phyloP scores from a whole-genome alignment of 1,140 invertebrate species.

The Babylonia areolata region DNA sequence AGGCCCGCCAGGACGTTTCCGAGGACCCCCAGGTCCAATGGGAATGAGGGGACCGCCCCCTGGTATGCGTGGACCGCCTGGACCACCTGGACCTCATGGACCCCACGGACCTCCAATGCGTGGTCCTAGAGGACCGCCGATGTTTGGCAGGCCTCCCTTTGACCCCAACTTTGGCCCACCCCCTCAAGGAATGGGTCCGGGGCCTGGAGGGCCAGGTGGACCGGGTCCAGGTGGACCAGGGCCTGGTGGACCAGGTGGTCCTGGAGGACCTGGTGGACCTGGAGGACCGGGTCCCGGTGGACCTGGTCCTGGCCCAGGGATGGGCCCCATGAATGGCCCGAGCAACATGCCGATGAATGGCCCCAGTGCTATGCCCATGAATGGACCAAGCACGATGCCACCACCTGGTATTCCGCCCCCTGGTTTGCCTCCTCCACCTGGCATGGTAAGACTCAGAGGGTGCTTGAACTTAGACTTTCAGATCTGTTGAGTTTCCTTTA shows the following conservation, averaged over 20 bases:
- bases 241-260: slow-evolving; percentile 52
- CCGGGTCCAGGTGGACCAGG: background rate
- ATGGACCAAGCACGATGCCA: slow-evolving; percentile 31
- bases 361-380: slow-evolving; percentile 24
- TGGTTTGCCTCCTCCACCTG: slow-evolving; percentile 70
- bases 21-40: slow-evolving; percentile 64
- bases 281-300: background rate
- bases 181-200: slow-evolving; percentile 67
- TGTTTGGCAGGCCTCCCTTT: slow-evolving; percentile 79
- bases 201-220: background rate
- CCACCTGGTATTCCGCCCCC: slow-evolving; percentile 70
- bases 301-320: background rate
- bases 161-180: slow-evolving; percentile 80
- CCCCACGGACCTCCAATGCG: slow-evolving; percentile 55
- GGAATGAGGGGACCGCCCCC: slow-evolving; percentile 65
- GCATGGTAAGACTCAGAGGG: slow-evolving; percentile 48
- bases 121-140: slow-evolving; percentile 76
- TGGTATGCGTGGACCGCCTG: slow-evolving; percentile 76
- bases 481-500: too few relatives aligned
- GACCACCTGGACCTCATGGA: slow-evolving; percentile 71
- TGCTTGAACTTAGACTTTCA: too few relatives aligned
- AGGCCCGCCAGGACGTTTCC: slow-evolving; percentile 65
- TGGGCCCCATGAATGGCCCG: slow-evolving; percentile 50
- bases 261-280: slow-evolving; percentile 48
- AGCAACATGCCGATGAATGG: slow-evolving; percentile 35